phyloP scores from a whole-genome alignment of 1,140 invertebrate species.

The Drosophila kanapiae region DNA sequence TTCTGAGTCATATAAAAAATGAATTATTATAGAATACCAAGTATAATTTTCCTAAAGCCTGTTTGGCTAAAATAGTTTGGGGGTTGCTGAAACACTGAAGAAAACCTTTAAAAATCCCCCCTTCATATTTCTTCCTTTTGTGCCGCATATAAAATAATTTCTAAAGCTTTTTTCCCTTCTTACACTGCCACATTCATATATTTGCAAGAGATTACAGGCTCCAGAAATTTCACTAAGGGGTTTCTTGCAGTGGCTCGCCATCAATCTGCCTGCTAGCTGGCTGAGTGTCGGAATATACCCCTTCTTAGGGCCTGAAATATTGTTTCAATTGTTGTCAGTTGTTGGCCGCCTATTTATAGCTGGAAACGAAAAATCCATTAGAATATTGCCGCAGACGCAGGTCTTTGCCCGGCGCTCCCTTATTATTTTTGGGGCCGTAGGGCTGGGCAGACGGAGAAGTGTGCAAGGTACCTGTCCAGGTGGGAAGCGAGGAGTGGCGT shows the following conservation, averaged over 20 bases:
- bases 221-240: slow-evolving; percentile 3
- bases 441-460: slow-evolving; percentile 15
- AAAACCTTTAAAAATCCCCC: not conserved
- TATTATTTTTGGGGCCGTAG: slow-evolving; percentile 1
- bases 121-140: not conserved
- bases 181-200: not conserved
- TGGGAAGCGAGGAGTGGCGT: slow-evolving; percentile 13
- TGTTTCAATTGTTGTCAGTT: slow-evolving; percentile 43
- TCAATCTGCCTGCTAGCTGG: slow-evolving; percentile 7
- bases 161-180: not conserved
- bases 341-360: slow-evolving; percentile 28
- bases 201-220: not conserved
- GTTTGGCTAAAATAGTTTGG: not conserved
- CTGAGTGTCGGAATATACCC: slow-evolving; percentile 8
- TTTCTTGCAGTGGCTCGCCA: slow-evolving; percentile 12
- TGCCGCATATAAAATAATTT: not conserved
- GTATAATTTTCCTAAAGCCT: no score
- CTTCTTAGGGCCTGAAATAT: slow-evolving; percentile 26
- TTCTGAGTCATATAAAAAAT: no score
- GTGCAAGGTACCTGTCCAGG: slow-evolving; percentile 28
- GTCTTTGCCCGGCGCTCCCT: slow-evolving; percentile 1
- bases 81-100: no score
- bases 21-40: no score
- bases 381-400: slow-evolving; percentile 54
- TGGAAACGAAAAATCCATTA: slow-evolving; percentile 59